Conservation (phyloP, 2,797 vertebrate genomes). For the Hypotaenidia okinawae region DNA sequence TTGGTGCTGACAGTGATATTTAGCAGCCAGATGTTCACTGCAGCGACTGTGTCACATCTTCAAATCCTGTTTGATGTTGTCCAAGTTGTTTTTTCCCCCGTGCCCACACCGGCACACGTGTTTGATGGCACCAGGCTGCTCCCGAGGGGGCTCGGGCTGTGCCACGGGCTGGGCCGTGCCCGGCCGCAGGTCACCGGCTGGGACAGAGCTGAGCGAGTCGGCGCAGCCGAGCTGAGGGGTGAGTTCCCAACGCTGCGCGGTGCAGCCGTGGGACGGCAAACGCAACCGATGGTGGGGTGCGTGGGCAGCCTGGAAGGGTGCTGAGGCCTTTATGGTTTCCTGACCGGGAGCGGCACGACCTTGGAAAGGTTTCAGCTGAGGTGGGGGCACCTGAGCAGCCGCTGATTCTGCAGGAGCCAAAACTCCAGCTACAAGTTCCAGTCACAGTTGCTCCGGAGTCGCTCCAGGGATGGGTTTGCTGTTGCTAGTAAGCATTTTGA, state of each 20-base stretch:
- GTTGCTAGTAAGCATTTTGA: not conserved
- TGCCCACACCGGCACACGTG: not conserved
- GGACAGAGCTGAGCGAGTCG: not conserved
- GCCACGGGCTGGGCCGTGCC: not conserved
- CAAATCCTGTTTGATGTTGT: not conserved
- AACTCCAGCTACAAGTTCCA: not conserved
- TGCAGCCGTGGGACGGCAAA: too few species aligned
- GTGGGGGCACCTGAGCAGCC: too few species aligned
- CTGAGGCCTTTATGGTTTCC: not conserved
- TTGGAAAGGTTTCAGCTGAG: not conserved
- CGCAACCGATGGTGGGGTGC: too few species aligned
- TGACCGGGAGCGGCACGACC: not conserved
- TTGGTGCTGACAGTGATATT: not conserved
- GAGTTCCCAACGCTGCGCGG: not conserved
- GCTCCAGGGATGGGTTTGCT: not conserved
- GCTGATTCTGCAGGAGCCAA: not conserved
- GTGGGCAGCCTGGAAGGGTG: too few species aligned
- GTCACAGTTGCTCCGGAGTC: not conserved
- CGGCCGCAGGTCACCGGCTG: not conserved
- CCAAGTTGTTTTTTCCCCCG: not conserved
- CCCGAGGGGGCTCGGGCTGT: too few species aligned
- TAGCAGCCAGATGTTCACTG: conserved; percentile 7
- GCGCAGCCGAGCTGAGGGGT: not conserved
- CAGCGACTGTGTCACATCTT: conserved; percentile 13
- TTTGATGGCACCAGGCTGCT: not conserved